Base-by-base conservation (phyloP, 2,113 vertebrate genomes). In the Poecile atricapillus region DNA sequence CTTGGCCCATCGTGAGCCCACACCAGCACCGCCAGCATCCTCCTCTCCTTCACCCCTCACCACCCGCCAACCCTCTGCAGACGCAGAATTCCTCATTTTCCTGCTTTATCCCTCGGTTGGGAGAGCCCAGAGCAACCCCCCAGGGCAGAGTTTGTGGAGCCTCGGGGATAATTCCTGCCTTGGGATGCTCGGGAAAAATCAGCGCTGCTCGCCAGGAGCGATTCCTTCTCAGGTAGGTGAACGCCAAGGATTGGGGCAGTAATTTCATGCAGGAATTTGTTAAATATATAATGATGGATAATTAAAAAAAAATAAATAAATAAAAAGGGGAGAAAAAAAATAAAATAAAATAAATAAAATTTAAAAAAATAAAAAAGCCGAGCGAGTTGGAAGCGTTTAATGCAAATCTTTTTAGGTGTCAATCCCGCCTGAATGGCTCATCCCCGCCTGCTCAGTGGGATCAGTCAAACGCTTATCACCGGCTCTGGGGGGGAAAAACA, bases 151-250 rank as follows among this genome's bases (percentile, higher is more conserved):
- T 8, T 43, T 0, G 0, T 7, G 78, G 18, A 83, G 4, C 62
- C 46, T 30, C 28, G 7, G 73, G 44, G 41, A 8, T 44, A 2
- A 10, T 39, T 78, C 39, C 63, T 23, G 74, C 79, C 20, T 1
- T 27, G 5, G 65, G 76, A 35, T 11, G 76, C 76, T 79, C 9
- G 0, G 0, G 43, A 16, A 55, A 50, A 67, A 39, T 6, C 10
- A 0, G 30, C 0, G 4, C 46, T 1, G 2, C n/a, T 75, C 5
- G 0, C 52, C 4, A 4, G 31, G 49, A 81, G 69, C 6, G 3
- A 63, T 79, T 62, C 76, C 58, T 3, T 0, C 37, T 3, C 46
- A 5, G 60, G 9, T 0, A 47, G 31, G 53, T 9, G 60, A 89
- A 35, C 6, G 24, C 49, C 63, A 44, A 7, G 22, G 2, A 27